Base-by-base conservation (phyloP, 2,888 invertebrate species). In the Apotomis betuletana region DNA sequence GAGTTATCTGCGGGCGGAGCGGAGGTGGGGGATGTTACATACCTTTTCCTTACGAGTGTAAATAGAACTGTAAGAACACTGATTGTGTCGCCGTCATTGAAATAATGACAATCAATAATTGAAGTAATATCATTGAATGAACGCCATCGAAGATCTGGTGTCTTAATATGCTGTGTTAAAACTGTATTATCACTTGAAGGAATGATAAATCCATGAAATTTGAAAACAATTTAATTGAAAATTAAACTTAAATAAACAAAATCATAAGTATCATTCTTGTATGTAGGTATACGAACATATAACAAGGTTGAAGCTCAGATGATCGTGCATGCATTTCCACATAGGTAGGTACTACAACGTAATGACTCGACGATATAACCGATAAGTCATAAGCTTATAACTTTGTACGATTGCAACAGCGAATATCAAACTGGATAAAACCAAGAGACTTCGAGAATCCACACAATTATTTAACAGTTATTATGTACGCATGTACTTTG, bases 311-410 rank as follows among this genome's bases (percentile, higher is more conserved):
- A 27, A 27, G 38, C 8, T 27, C 15, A 57, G 57, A 62, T 67
- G 62, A 67, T 62, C 57, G 57, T 65, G 65, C 61, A 38, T 49
- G 67, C 51, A 64, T 67, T 67, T 41, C 67, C 71, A 67, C 67
- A 57, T 54, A 27, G 27, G 15, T 15, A 15, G 0, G 2, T 27
- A 60, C 67, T 51, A 55, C 64, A 36, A 52, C 60, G 61, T 71
- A 72, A 72, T 71, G 44, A 59, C 65, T 51, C 13, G 55, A 62
- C 67, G 59, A 68, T 67, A 46, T 54, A 68, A 51, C 52, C 58
- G 63, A 68, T 68, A 68, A 13, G 13, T 69, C 54, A 44, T 69
- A 69, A 63, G 58, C 12, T 46, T 49, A 57, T 10, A 12, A 59
- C 49, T 36, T n/a, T 38, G 57, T 52, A 63, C 62, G 62, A 51